A percentile compares a stretch with the other conserved stretches of the same genome.
phyloP scores from a whole-genome alignment of 2,797 vertebrate genomes.

The Macropodus opercularis region DNA sequence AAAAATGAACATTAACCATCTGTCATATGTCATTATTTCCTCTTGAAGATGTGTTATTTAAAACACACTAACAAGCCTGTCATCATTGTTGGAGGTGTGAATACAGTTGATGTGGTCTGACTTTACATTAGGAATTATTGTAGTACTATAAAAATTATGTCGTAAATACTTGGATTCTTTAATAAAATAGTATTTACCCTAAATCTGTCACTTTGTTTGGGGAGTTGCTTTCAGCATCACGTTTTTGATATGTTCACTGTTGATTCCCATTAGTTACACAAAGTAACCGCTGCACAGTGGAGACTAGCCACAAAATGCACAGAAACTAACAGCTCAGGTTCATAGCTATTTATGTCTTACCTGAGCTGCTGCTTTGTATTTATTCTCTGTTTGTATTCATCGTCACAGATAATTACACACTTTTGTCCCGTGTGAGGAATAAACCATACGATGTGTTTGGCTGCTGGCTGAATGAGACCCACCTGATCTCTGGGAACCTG shows the following conservation, averaged over 20 bases:
- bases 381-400: neutral
- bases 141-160: too few species aligned
- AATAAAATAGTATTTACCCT: neutral
- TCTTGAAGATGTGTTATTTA: neutral
- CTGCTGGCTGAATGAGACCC: slow-evolving; percentile 97
- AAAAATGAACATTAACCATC: neutral
- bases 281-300: too few species aligned
- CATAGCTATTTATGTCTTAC: neutral
- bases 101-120: neutral
- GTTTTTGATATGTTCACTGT: neutral
- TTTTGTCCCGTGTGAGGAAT: slow-evolving; percentile 94
- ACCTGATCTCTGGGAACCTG: slow-evolving; percentile 96
- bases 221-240: neutral
- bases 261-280: neutral
- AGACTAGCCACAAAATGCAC: neutral
- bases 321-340: neutral
- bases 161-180: neutral
- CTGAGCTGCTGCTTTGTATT: neutral
- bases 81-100: too few species aligned
- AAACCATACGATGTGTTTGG: slow-evolving; percentile 98
- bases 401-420: slow-evolving; percentile 87
- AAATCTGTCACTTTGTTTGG: neutral
- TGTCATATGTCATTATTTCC: neutral
- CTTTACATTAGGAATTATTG: neutral
- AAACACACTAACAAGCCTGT: neutral